A percentile compares a stretch with the other conserved stretches of the same genome.
Conservation (phyloP, 2,113 vertebrate genomes). For the Neoarius graeffei region DNA sequence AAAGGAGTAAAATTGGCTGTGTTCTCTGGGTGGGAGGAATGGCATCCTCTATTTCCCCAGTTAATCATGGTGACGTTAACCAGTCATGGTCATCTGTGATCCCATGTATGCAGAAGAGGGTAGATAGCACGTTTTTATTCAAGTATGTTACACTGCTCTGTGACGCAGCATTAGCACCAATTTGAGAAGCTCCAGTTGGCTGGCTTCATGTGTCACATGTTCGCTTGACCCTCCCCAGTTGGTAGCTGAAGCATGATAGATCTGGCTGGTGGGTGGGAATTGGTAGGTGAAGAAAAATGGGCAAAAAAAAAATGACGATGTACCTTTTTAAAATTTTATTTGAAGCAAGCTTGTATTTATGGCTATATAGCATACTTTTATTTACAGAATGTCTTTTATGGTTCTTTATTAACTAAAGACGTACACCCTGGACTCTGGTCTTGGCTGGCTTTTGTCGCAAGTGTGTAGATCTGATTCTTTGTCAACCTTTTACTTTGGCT, state of each 20-base stretch:
- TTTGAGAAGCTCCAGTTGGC: background rate
- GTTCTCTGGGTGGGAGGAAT: background rate
- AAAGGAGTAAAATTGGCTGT: background rate
- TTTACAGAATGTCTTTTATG: background rate
- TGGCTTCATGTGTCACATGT: background rate
- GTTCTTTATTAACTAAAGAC: background rate
- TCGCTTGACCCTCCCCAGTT: background rate
- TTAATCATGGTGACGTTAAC: background rate
- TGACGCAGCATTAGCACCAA: background rate
- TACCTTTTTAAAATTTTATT: background rate
- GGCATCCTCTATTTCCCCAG: background rate
- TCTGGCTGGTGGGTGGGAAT: background rate
- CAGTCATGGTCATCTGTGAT: background rate
- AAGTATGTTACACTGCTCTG: background rate
- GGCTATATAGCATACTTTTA: background rate
- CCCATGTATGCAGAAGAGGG: background rate
- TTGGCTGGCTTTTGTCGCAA: background rate
- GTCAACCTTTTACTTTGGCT: background rate
- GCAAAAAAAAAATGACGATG: background rate
- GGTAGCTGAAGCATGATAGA: background rate
- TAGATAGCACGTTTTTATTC: background rate
- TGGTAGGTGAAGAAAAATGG: background rate
- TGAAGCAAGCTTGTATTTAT: background rate
- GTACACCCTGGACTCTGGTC: background rate
- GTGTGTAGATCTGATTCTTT: background rate